Base-by-base conservation (phyloP, 1,140 invertebrate species). In the Leptinotarsa texana region DNA sequence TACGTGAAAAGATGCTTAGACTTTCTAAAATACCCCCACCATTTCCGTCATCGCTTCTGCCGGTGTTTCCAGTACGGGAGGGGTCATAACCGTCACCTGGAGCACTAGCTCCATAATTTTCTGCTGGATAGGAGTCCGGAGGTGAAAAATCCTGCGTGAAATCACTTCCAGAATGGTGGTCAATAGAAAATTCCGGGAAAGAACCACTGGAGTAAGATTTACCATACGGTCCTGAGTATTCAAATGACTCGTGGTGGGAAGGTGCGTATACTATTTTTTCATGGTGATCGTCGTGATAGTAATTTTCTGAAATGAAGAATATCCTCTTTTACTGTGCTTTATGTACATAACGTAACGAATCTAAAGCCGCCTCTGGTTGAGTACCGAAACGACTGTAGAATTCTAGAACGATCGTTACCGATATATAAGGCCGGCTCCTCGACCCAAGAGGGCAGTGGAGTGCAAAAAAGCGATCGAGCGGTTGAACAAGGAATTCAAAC, bases 221-320 rank as follows among this genome's bases (percentile, higher is more conserved):
- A 42, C 67, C 67, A n/a, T 49, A 47, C 22, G 48, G n/a, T 21
- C 42, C 33, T 15, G 74, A 71, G 47, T 78, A 67, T 68, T 75
- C 77, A 13, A 33, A 18, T 5, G 77, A 74, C 15, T 70, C 74
- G 63, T 80, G 74, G 2, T 72, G 73, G 33, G 71, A 72, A 13
- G 21, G 13, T 18, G 74, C 71, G 49, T 78, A 80, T 42, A 80
- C 73, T 27, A 78, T 65, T 68, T 78, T 76, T 68, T 80, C 79
- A 13, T 76, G 69, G 67, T 73, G 75, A 63, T 78, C 67, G 48
- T 74, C n/a, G 18, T 75, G 33, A 48, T 75, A 47, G 63, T 73
- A 18, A 48, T 69, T 18, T n/a, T 48, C 42, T 48, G 49, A n/a
- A 51, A 69, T 3, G 33, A 17, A 66, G 15, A 22, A 66, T n/a